These are phyloP conservation scores for Leucophenga montana DNA, from an alignment of 2,888 invertebrate species.

Conservation along the genomic window DNA sequence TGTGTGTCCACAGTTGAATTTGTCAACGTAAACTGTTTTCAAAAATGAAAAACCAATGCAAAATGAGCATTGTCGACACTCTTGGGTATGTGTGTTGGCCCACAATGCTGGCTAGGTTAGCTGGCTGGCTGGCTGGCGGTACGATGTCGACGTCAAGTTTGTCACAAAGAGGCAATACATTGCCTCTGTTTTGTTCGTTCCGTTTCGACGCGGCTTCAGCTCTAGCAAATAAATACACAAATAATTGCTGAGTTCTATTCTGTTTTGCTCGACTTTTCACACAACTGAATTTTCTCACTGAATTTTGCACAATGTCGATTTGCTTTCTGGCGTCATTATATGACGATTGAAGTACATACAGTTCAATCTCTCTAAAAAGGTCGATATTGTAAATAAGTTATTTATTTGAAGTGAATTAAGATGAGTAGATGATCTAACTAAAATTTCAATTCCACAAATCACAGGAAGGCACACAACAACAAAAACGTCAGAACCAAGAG, in stretches of 20 bases:
- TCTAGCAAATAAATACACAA: slow-evolving; percentile 12
- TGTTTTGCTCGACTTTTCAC: slow-evolving; percentile 9
- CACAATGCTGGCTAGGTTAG: neutral
- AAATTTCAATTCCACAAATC: too few species aligned
- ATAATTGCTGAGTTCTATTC: neutral
- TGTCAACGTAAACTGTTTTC: slow-evolving; percentile 24
- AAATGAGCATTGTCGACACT: slow-evolving; percentile 2
- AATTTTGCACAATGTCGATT: slow-evolving; percentile 10
- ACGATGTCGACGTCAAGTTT: neutral
- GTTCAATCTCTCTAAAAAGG: too few species aligned
- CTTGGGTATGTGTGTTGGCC: neutral
- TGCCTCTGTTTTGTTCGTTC: too few species aligned
- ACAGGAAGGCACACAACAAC: too few species aligned
- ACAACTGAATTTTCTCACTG: neutral
- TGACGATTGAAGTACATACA: neutral
- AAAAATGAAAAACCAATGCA: slow-evolving; percentile 12
- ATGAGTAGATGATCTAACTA: too few species aligned
- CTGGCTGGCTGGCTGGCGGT: neutral
- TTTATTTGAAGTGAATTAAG: too few species aligned
- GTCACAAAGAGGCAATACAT: neutral
- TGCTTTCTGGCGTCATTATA: slow-evolving; percentile 24
- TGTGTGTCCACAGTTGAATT: neutral
- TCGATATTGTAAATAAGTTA: too few species aligned
- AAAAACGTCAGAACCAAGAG: too few species aligned
- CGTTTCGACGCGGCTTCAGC: neutral